These are phyloP conservation scores for Ianthella basta DNA, from an alignment of 37 sponge, comb jelly and placozoan genomes.

Conservation along the genomic window DNA sequence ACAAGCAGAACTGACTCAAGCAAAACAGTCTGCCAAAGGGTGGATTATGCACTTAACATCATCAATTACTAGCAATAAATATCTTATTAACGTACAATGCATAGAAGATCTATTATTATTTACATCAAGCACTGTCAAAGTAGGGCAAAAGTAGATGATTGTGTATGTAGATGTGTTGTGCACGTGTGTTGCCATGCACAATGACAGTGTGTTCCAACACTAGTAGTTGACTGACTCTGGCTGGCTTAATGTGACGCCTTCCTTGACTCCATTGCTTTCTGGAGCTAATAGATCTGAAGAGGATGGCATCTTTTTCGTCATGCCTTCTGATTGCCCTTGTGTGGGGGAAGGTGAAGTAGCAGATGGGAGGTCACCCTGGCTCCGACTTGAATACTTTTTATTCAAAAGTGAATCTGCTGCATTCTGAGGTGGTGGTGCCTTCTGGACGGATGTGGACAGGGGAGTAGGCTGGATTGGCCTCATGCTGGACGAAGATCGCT, in stretches of 20 bases:
- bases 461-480: slow-evolving; percentile 17
- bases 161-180: not conserved
- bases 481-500: not conserved
- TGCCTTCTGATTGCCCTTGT: too few species aligned
- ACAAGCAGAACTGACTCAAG: too few species aligned
- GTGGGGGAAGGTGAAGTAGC: not conserved
- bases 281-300: not conserved
- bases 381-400: slow-evolving; percentile 25
- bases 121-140: not conserved
- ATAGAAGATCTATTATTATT: not conserved
- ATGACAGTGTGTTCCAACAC: not conserved
- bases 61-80: too few species aligned
- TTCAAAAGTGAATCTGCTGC: not conserved
- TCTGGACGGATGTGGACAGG: slow-evolving; percentile 1
- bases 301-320: not conserved
- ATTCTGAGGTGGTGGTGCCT: not conserved
- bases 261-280: not conserved
- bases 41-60: too few species aligned
- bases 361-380: slow-evolving; percentile 38
- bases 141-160: not conserved
- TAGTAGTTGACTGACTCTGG: not conserved
- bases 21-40: too few species aligned
- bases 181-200: not conserved
- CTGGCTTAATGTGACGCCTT: not conserved
- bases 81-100: too few species aligned